phyloP scores from a whole-genome alignment of 2,797 vertebrate species.

The Oreortyx pictus region DNA sequence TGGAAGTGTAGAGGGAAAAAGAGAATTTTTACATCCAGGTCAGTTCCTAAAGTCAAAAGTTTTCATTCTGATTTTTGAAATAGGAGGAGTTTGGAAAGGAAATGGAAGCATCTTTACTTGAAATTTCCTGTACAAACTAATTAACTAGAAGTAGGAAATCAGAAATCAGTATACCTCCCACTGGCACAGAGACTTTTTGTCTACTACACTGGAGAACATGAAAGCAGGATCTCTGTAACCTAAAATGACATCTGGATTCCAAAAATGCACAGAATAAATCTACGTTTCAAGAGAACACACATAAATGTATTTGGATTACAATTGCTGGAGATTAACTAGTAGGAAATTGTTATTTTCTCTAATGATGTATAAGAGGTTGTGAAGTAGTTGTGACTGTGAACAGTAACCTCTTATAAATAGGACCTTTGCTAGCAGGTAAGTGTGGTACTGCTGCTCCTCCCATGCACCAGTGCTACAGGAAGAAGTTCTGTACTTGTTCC shows the following conservation, averaged over 20 bases:
- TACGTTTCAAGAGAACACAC: neutral
- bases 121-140: neutral
- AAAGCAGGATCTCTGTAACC: constrained; percentile 36
- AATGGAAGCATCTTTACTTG: neutral
- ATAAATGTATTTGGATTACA: neutral
- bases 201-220: neutral
- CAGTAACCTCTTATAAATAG: neutral
- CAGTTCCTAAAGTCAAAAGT: neutral
- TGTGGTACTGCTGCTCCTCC: accelerated
- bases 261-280: neutral
- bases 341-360: neutral
- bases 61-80: neutral
- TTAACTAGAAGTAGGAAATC: neutral
- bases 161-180: neutral
- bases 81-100: neutral
- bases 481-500: neutral
- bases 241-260: constrained; percentile 16
- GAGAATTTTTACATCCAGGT: neutral
- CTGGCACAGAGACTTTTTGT: neutral
- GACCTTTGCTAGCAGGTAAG: neutral
- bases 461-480: neutral
- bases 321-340: neutral
- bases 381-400: neutral
- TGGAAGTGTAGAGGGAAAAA: neutral
- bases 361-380: neutral